These are phyloP conservation scores for Cylloceria caligata DNA, from an alignment of 2,888 invertebrate genomes.

Conservation along the genomic window DNA sequence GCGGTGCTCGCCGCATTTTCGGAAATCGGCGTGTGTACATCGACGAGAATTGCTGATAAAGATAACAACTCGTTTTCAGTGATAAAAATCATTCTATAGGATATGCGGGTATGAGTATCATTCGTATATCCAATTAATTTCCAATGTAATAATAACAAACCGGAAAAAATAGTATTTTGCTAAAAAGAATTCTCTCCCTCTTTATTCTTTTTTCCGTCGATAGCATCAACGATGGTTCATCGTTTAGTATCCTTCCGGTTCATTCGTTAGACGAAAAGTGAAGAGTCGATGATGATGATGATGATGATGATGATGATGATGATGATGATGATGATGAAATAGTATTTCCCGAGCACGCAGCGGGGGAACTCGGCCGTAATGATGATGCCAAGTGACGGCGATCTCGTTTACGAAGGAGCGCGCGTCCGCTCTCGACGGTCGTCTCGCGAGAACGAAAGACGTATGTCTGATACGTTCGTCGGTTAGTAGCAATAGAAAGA, in stretches of 20 bases:
- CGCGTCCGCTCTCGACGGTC: slow-evolving; percentile 32
- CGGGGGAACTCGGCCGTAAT: slow-evolving; percentile 4
- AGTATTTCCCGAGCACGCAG: slow-evolving; percentile 33
- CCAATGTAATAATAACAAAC: neutral
- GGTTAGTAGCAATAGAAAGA: slow-evolving; percentile 57
- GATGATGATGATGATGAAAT: slow-evolving; percentile 50
- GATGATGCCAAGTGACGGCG: slow-evolving; percentile 51
- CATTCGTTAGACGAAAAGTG: slow-evolving; percentile 10
- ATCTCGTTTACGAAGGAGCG: slow-evolving; percentile 54
- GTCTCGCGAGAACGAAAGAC: slow-evolving; percentile 54
- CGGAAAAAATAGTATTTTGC: neutral
- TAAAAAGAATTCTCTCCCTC: neutral
- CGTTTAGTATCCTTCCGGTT: neutral
- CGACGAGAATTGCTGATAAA: neutral
- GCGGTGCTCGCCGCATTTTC: slow-evolving; percentile 22
- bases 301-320: slow-evolving; percentile 28
- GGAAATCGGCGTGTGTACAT: slow-evolving; percentile 20
- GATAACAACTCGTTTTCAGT: slow-evolving; percentile 19
- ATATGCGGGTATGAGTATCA: slow-evolving; percentile 12
- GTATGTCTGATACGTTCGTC: slow-evolving; percentile 39
- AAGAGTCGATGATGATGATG: slow-evolving; percentile 20
- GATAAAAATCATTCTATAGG: slow-evolving; percentile 37
- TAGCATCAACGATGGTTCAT: neutral
- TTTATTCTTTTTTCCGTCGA: neutral
- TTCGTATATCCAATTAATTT: slow-evolving; percentile 36